phyloP scores from a whole-genome alignment of 2,797 vertebrate species.

The Danio kyathit region DNA sequence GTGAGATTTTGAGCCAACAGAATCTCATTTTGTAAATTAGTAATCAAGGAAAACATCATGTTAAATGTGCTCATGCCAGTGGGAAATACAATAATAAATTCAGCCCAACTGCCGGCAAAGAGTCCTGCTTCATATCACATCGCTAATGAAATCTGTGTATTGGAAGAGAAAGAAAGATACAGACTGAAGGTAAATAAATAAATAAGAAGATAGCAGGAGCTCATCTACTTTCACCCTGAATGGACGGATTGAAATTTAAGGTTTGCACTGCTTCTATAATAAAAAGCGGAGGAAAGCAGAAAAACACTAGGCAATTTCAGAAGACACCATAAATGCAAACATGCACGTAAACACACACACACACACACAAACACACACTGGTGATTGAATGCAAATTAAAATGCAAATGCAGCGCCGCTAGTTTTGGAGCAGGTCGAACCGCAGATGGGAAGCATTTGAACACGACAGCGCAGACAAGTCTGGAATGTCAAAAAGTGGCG shows the following conservation, averaged over 20 bases:
- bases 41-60: neutral
- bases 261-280: constrained; percentile 63
- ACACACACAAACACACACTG: constrained; percentile 64
- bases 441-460: constrained; percentile 67
- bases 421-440: constrained; percentile 71
- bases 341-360: constrained; percentile 54
- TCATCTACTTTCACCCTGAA: constrained; percentile 66
- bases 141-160: constrained; percentile 67
- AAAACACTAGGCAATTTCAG: constrained; percentile 72
- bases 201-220: neutral
- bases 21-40: neutral
- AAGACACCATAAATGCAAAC: constrained; percentile 53
- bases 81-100: neutral
- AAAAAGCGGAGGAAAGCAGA: constrained; percentile 58
- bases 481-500: constrained; percentile 44
- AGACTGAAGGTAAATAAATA: neutral
- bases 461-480: constrained; percentile 36
- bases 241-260: constrained; percentile 72
- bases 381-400: constrained; percentile 82
- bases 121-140: constrained; percentile 47
- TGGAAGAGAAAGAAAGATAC: constrained; percentile 4
- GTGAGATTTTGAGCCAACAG: neutral
- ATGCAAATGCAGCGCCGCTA: constrained; percentile 78
- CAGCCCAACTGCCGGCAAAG: constrained; percentile 5
- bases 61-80: neutral